These are phyloP conservation scores for Falco biarmicus DNA, from an alignment of 2,797 vertebrate species.

Conservation along the genomic window DNA sequence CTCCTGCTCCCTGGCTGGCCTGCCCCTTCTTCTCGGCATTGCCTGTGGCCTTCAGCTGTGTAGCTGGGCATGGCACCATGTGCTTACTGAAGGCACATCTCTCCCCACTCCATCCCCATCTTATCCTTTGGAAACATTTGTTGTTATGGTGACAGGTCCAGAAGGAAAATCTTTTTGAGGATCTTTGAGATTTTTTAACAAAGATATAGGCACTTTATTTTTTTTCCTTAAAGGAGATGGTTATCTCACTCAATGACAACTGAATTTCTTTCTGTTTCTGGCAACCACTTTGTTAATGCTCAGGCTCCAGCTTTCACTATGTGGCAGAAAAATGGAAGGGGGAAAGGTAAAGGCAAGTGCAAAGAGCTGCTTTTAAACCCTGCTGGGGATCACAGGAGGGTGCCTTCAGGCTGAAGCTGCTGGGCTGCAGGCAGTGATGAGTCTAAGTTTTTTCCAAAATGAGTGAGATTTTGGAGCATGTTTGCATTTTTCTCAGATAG, in stretches of 20 bases:
- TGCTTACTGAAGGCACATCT: background rate
- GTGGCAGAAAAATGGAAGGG: background rate
- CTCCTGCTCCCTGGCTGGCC: background rate
- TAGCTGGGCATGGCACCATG: fast-evolving
- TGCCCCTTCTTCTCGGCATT: background rate
- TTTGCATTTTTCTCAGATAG: background rate
- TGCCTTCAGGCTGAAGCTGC: background rate
- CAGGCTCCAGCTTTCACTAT: background rate
- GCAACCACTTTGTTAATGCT: background rate
- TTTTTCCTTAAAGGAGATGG: background rate
- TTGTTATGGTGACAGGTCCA: constrained; percentile 44
- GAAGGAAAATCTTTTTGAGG: background rate
- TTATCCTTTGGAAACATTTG: background rate
- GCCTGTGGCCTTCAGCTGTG: fast-evolving
- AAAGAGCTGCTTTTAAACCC: background rate
- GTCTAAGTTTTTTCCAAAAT: background rate
- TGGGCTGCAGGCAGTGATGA: background rate
- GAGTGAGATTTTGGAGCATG: background rate
- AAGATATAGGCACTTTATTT: background rate
- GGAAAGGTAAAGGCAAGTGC: background rate
- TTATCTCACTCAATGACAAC: background rate
- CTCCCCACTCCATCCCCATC: background rate
- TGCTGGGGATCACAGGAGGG: background rate
- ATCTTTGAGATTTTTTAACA: background rate
- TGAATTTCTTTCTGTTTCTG: background rate